Conservation (phyloP, 1,140 invertebrate species). For the Drosophila lini region DNA sequence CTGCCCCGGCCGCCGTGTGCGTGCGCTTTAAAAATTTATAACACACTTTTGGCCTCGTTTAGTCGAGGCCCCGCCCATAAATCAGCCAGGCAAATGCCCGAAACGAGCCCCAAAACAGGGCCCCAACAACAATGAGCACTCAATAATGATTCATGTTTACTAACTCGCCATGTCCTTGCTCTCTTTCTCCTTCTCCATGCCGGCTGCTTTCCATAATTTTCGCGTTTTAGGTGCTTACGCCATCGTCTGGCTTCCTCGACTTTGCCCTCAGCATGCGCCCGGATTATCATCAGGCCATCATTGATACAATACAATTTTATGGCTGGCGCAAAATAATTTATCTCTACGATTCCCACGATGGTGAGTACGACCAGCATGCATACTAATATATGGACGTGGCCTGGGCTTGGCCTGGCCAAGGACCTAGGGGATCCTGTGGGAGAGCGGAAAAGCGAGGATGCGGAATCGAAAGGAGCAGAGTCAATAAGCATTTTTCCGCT, state of each 20-base stretch:
- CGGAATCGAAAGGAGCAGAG: conserved; percentile 29
- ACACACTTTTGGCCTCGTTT: conserved; percentile 75
- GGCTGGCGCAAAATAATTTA: conserved; percentile 97
- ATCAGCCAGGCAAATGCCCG: conserved; percentile 75
- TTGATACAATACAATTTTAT: conserved; percentile 96
- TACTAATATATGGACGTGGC: conserved; percentile 13
- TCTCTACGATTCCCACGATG: conserved; percentile 97
- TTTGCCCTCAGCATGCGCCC: conserved; percentile 96
- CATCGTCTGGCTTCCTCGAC: conserved; percentile 93
- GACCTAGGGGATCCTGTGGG: neutral
- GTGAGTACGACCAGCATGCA: conserved; percentile 87
- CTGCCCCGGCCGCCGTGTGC: conserved; percentile 35
- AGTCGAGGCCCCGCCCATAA: conserved; percentile 55
- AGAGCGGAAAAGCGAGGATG: neutral
- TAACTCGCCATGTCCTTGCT: conserved; percentile 61
- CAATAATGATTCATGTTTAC: conserved; percentile 83
- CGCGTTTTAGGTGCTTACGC: conserved; percentile 89
- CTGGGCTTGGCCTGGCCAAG: neutral
- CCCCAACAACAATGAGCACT: conserved; percentile 63
- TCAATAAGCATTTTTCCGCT: conserved; percentile 45
- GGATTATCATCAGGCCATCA: conserved; percentile 96
- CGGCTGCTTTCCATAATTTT: conserved; percentile 74
- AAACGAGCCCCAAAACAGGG: conserved; percentile 56
- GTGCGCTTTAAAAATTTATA: conserved; percentile 80
- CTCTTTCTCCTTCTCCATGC: conserved; percentile 3